Conservation (phyloP, 2,797 vertebrate species). For the Sphenopsis melanotis region DNA sequence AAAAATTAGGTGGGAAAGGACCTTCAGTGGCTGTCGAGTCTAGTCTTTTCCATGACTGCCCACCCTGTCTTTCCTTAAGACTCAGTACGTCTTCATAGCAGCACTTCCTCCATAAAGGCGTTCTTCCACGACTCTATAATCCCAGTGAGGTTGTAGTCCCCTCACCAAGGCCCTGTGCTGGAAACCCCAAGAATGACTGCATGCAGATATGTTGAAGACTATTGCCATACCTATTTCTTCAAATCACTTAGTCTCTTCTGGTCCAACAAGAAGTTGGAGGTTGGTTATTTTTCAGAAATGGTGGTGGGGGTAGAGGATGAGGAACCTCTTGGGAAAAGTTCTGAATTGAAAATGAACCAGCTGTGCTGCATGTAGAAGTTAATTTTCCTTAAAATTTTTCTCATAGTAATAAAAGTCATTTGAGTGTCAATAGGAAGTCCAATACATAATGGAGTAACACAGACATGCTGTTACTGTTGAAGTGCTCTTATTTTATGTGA, state of each 20-base stretch:
- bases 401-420: not conserved
- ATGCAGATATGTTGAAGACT: not conserved
- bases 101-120: not conserved
- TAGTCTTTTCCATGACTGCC: not conserved
- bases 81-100: not conserved
- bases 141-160: not conserved
- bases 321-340: not conserved
- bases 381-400: not conserved
- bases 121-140: not conserved
- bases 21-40: not conserved
- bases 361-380: not conserved
- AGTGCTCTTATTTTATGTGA: not conserved
- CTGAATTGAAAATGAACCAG: not conserved
- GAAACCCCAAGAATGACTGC: not conserved
- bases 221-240: not conserved
- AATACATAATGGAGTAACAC: not conserved
- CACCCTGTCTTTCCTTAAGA: not conserved
- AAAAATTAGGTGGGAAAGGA: not conserved
- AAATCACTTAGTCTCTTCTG: not conserved
- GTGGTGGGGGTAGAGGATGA: not conserved
- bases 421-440: rapidly evolving
- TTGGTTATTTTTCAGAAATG: rapidly evolving
- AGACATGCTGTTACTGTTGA: not conserved
- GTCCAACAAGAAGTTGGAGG: not conserved
- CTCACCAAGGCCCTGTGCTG: not conserved